A percentile compares a stretch with the other conserved stretches of the same genome.
phyloP scores from a whole-genome alignment of 2,797 vertebrate genomes.

The Spondyliosoma cantharus region DNA sequence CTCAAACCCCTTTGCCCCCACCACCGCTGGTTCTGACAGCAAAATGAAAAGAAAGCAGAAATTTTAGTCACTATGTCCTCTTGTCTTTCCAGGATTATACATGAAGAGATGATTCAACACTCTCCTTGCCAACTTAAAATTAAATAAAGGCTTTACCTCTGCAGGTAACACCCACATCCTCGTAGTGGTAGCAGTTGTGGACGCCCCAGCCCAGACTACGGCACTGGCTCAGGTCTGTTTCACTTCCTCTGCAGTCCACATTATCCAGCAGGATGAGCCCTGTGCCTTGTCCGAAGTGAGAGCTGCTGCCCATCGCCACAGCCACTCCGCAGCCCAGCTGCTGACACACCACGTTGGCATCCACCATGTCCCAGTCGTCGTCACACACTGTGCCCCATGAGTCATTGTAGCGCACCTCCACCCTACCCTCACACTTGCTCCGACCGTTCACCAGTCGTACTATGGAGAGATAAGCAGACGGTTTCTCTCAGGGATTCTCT shows the following conservation, averaged over 20 bases:
- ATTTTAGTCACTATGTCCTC: conserved; percentile 6
- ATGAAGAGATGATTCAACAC: neutral
- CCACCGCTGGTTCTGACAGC: conserved; percentile 60
- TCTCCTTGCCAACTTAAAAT: neutral
- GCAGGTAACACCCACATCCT: conserved; percentile 93
- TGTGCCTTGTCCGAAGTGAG: conserved; percentile 89
- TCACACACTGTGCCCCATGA: conserved; percentile 96
- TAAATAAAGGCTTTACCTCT: conserved; percentile 82
- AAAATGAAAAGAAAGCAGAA: conserved; percentile 24
- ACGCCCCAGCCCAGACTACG: conserved; percentile 92
- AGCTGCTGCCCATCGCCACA: conserved; percentile 83
- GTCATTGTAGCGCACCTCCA: conserved; percentile 89
- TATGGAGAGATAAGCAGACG: conserved; percentile 68
- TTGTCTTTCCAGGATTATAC: neutral
- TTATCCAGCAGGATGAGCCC: conserved; percentile 94
- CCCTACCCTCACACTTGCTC: conserved; percentile 89
- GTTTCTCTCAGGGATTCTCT: neutral
- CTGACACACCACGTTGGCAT: conserved; percentile 93
- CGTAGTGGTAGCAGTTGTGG: conserved; percentile 98
- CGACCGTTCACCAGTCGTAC: conserved; percentile 91
- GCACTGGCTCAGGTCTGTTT: conserved; percentile 89
- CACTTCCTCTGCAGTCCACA: conserved; percentile 92
- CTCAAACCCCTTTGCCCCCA: conserved; percentile 44
- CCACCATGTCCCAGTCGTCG: conserved; percentile 97
- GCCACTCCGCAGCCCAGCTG: conserved; percentile 92